Percentiles rank a stretch among this genome's conserved stretches.
Conservation (phyloP, 2,113 vertebrate species). For the Clarias macrocephalus region DNA sequence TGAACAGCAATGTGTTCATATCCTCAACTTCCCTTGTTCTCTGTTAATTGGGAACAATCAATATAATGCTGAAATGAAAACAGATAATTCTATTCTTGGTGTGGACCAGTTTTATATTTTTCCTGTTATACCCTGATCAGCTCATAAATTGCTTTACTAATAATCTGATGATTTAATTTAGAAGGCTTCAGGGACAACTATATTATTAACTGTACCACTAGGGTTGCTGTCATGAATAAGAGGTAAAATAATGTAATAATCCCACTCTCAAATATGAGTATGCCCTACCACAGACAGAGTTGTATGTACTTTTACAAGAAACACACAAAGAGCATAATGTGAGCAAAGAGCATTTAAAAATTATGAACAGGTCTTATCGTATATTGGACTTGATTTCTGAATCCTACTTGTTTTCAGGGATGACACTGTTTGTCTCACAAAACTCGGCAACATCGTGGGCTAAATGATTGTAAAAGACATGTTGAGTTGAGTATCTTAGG, state of each 20-base stretch:
- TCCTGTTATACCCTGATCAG: neutral
- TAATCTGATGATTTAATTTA: neutral
- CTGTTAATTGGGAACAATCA: conserved; percentile 51
- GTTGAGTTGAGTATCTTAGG: too few relatives aligned
- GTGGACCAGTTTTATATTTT: neutral
- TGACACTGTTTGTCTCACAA: too few relatives aligned
- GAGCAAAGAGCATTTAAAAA: too few relatives aligned
- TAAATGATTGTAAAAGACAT: too few relatives aligned
- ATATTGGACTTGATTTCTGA: too few relatives aligned
- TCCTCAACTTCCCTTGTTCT: conserved; percentile 64
- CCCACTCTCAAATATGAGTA: neutral
- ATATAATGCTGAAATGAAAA: neutral
- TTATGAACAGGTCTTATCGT: too few relatives aligned
- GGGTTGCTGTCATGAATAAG: neutral
- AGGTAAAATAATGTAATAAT: neutral
- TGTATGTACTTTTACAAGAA: too few relatives aligned
- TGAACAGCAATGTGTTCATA: fast-evolving
- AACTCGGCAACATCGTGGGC: too few relatives aligned
- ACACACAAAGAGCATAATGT: too few relatives aligned
- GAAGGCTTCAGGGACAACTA: neutral
- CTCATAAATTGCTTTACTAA: neutral
- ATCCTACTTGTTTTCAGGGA: too few relatives aligned
- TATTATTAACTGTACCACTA: neutral
- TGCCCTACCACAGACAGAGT: neutral
- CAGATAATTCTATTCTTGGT: neutral